Evolutionary conservation across 2,797 vertebrate genomes (phyloP).

Genomic region (Bovichtus diacanthus): DNA sequence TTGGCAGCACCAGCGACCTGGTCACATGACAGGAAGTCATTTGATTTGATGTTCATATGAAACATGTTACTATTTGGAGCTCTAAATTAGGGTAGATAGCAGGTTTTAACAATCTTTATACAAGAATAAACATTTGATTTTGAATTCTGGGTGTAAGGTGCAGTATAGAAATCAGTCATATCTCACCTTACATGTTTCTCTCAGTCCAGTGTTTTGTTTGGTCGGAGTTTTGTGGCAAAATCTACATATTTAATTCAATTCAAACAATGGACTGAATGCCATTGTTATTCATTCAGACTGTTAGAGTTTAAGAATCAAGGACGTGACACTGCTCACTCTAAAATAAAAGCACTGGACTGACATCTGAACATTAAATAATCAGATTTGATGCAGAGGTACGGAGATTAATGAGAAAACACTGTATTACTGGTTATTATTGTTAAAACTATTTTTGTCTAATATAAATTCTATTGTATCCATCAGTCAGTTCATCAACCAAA

Average conservation of each 20-base stretch:
- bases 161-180: neutral
- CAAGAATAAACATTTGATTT: neutral
- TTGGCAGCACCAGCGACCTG: neutral
- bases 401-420: neutral
- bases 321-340: neutral
- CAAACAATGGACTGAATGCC: neutral
- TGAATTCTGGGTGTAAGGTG: neutral
- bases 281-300: neutral
- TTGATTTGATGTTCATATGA: neutral
- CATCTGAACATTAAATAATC: constrained; percentile 3
- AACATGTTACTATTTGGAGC: neutral
- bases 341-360: neutral
- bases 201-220: neutral
- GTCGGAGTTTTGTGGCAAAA: neutral
- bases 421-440: neutral
- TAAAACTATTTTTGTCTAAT: neutral
- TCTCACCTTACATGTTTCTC: neutral
- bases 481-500: constrained; percentile 4
- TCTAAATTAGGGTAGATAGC: neutral
- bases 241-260: neutral
- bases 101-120: neutral
- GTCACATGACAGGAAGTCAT: neutral
- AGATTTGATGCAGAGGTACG: neutral
- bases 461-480: neutral
- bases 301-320: neutral